Base-by-base conservation (phyloP, 2,113 vertebrate species). In the Chlorodrepanis virens region DNA sequence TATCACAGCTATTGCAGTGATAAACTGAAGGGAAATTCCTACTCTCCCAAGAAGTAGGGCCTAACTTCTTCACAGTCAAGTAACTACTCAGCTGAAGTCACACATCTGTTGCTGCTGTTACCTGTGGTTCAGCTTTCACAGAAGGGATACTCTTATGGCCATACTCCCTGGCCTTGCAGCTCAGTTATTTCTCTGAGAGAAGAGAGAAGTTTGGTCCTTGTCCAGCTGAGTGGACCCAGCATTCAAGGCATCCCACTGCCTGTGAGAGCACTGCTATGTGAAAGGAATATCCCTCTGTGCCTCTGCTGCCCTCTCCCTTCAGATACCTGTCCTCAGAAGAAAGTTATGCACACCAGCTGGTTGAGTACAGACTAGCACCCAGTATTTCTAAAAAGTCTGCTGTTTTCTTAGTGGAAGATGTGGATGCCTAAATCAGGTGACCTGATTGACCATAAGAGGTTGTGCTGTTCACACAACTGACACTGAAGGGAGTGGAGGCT, bases 311-410 rank as follows among this genome's bases (percentile, higher is more conserved):
- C 8, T 54, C 18, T 72, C 15, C 33, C 15, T 6, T 28, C 25
- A 50, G 39, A 21, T 28, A 42, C 17, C 39, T 59, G 35, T 59
- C 25, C 63, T 87, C 68, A 72, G 45, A 77, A 83, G 42, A 44
- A 85, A 33, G 15, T 14, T 25, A 12, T 20, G 35, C 17, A 59
- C 35, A 17, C 0, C 2, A 83, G 40, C 19, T 0, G 0, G 14
- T 1, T 53, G 52, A 72, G 23, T 27, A 54, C 33, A 64, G 35
- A 52, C 24, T 35, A 44, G 40, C 16, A 56, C 10, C 11, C 6
- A 20, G 0, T 31, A 47, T 71, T 89, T 89, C 27, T 15, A 1
- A 71, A 57, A 75, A 45, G 10, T 45, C 50, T 94, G 6, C 67
- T 49, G 0, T 72, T 65, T 63, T 79, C 47, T 59, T 27, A 50